Evolutionary conservation across 92 coral and sea anemone species (phyloP).

Genomic region (Phenganax stokvisi): DNA sequence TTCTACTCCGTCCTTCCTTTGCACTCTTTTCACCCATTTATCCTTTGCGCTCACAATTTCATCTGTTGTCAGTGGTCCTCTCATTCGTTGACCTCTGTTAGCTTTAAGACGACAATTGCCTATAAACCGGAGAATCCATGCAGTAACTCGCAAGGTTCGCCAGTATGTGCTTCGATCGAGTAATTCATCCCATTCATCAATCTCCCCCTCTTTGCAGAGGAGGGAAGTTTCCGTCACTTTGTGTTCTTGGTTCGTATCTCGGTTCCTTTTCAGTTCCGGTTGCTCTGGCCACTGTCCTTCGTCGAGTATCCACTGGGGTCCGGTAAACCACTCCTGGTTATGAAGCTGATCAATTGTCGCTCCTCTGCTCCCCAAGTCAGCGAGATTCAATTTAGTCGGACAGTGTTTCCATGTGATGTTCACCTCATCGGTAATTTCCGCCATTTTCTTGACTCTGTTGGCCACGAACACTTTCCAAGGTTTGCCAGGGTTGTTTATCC

Average conservation of each 20-base stretch:
- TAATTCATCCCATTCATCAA: conserved; percentile 28
- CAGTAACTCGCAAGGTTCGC: conserved; percentile 22
- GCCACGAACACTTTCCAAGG: conserved; percentile 24
- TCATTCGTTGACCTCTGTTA: neutral
- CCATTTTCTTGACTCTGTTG: conserved; percentile 44
- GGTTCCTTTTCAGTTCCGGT: conserved; percentile 28
- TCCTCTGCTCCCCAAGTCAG: neutral
- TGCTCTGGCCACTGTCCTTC: neutral
- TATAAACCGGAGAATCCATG: conserved; percentile 1
- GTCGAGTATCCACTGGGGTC: neutral
- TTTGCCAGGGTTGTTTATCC: neutral
- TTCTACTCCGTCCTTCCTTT: neutral
- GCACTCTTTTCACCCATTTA: conserved; percentile 37
- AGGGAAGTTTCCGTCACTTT: conserved; percentile 20
- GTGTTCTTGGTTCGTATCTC: conserved; percentile 21
- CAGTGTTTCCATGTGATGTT: neutral
- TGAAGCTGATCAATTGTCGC: neutral
- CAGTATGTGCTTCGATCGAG: conserved; percentile 38
- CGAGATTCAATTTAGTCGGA: neutral
- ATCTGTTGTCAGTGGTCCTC: conserved; percentile 21
- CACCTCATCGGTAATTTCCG: neutral
- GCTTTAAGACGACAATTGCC: conserved; percentile 10
- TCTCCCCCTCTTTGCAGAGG: conserved; percentile 13
- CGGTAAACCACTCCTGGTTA: neutral
- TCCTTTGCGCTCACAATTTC: conserved; percentile 25